Percentiles rank a stretch among this genome's conserved stretches.
These are phyloP conservation scores for Nixonia krombeini DNA, from an alignment of 1,140 invertebrate species.

Conservation along the genomic window DNA sequence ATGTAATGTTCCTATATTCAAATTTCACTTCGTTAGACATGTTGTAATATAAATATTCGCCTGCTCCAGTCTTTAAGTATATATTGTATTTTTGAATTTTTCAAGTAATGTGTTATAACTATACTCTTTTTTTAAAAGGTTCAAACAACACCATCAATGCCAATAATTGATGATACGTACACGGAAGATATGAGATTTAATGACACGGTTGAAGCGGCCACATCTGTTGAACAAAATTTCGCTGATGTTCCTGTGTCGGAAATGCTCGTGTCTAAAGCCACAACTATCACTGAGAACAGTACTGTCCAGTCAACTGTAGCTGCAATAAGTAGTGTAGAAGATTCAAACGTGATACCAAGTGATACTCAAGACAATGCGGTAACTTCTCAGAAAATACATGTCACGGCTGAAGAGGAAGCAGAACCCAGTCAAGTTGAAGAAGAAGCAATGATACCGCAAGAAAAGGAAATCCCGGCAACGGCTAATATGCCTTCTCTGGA, in stretches of 20 bases:
- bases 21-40: no score
- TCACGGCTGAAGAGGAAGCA: conserved; percentile 8
- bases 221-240: conserved; percentile 42
- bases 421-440: conserved; percentile 6
- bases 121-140: conserved; percentile 19
- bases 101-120: not conserved
- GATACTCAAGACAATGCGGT: conserved; percentile 19
- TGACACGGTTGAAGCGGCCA: conserved; percentile 32
- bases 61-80: no score
- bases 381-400: conserved; percentile 13
- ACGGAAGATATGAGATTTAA: conserved; percentile 49
- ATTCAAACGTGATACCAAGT: not conserved
- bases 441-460: conserved; percentile 7
- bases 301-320: conserved; percentile 25
- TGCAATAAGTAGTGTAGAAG: not conserved
- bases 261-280: conserved; percentile 54
- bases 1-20: no score
- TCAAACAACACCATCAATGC: conserved; percentile 67
- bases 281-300: conserved; percentile 17
- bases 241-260: conserved; percentile 53
- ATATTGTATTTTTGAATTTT: no score
- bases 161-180: conserved; percentile 65
- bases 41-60: no score
- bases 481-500: conserved; percentile 33
- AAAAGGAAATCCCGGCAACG: conserved; percentile 16